phyloP scores from a whole-genome alignment of 2,797 vertebrate genomes.

The Cynopterus sphinx region DNA sequence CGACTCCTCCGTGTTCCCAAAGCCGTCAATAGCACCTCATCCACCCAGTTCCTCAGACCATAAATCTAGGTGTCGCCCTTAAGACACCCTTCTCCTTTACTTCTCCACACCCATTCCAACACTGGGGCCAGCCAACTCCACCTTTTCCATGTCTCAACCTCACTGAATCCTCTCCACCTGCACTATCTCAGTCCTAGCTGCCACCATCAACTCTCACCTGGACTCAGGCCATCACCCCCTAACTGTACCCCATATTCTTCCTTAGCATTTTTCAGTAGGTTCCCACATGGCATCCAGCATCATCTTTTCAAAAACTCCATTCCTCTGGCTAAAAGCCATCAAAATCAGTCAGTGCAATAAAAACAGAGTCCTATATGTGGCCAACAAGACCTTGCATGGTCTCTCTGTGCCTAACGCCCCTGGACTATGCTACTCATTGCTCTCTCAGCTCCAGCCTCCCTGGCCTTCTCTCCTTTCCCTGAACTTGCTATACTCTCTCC shows the following conservation, averaged over 20 bases:
- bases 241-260: no score
- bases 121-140: neutral
- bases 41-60: neutral
- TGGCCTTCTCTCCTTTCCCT: neutral
- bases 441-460: neutral
- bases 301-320: neutral
- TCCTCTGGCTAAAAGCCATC: neutral
- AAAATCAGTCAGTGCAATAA: neutral
- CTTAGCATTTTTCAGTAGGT: neutral
- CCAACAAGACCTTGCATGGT: neutral
- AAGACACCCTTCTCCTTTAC: neutral
- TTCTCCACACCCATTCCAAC: no score
- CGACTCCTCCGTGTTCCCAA: neutral
- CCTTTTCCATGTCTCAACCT: neutral
- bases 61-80: neutral
- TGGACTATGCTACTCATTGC: neutral
- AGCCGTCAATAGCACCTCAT: accelerated
- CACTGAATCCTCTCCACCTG: neutral
- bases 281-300: neutral
- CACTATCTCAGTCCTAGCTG: neutral
- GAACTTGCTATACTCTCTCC: neutral
- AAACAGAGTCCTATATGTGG: neutral
- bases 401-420: neutral
- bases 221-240: neutral
- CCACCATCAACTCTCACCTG: accelerated